Evolutionary conservation across 2,888 invertebrate species (phyloP).

Genomic region (Baccha elongata): DNA sequence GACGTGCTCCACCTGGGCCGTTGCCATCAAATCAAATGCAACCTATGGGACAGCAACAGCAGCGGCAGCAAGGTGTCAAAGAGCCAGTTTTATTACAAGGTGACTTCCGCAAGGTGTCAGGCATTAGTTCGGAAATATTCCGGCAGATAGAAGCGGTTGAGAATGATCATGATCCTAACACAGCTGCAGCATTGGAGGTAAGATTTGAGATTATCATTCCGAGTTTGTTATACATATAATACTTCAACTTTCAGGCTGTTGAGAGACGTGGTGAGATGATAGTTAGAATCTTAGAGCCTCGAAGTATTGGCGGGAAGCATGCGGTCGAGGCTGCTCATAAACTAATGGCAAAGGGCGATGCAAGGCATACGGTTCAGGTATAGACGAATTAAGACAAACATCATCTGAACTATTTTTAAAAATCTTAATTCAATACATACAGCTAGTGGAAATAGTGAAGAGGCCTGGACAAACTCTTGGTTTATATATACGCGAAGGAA

Average conservation of each 20-base stretch:
- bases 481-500: slow-evolving; percentile 99
- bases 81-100: slow-evolving; percentile 94
- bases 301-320: slow-evolving; percentile 93
- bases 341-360: slow-evolving; percentile 85
- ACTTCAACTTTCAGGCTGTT: slow-evolving; percentile 85
- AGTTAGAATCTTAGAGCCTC: slow-evolving; percentile 93
- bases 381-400: not conserved
- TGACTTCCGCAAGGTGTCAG: slow-evolving; percentile 97
- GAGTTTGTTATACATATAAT: not conserved
- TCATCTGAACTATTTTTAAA: not conserved
- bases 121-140: slow-evolving; percentile 97
- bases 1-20: slow-evolving; percentile 90
- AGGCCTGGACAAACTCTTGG: slow-evolving; percentile 99
- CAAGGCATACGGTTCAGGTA: slow-evolving; percentile 87
- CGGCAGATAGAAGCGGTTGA: slow-evolving; percentile 98
- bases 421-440: not conserved
- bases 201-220: slow-evolving; percentile 66
- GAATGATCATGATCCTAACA: slow-evolving; percentile 96
- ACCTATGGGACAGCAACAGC: slow-evolving; percentile 82
- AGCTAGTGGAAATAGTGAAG: slow-evolving; percentile 99
- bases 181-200: slow-evolving; percentile 94
- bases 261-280: slow-evolving; percentile 97
- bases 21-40: slow-evolving; percentile 84
- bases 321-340: slow-evolving; percentile 94
- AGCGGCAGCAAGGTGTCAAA: slow-evolving; percentile 82